phyloP scores from a whole-genome alignment of 2,888 invertebrate species.

The Rotaria magnacalcarata region DNA sequence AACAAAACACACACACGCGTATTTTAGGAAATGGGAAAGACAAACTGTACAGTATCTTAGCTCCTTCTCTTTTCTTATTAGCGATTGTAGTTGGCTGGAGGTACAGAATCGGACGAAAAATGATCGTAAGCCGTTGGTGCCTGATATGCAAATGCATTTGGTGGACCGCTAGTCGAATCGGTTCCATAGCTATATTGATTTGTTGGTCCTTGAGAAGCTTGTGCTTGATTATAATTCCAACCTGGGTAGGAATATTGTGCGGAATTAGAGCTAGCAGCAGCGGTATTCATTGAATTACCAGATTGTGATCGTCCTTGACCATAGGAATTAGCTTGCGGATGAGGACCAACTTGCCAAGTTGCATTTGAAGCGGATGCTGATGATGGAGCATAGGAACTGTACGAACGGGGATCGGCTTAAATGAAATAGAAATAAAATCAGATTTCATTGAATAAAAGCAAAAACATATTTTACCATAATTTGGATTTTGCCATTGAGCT shows the following conservation, averaged over 20 bases:
- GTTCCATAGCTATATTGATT: background rate
- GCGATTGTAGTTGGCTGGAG: background rate
- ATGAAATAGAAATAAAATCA: background rate
- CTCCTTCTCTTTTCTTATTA: background rate
- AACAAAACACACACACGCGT: background rate
- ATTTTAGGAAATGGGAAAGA: background rate
- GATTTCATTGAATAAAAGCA: background rate
- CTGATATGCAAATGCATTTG: background rate
- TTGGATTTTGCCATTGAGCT: conserved; percentile 30
- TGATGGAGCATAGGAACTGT: background rate
- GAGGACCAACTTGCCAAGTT: conserved; percentile 32
- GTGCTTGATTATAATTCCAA: conserved; percentile 19
- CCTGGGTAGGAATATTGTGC: background rate
- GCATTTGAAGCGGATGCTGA: conserved; percentile 24
- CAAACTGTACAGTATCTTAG: conserved; percentile 29
- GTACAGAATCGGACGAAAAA: background rate
- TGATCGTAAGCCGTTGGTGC: background rate
- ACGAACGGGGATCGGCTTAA: background rate
- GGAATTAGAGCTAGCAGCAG: background rate
- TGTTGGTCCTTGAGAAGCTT: background rate
- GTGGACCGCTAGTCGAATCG: background rate
- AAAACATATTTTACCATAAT: conserved; percentile 5
- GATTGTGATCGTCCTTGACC: conserved; percentile 34
- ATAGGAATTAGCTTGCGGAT: conserved; percentile 5
- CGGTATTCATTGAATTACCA: background rate